Conservation (phyloP, 2,888 invertebrate genomes). For the Leptopilina drosophilae region DNA sequence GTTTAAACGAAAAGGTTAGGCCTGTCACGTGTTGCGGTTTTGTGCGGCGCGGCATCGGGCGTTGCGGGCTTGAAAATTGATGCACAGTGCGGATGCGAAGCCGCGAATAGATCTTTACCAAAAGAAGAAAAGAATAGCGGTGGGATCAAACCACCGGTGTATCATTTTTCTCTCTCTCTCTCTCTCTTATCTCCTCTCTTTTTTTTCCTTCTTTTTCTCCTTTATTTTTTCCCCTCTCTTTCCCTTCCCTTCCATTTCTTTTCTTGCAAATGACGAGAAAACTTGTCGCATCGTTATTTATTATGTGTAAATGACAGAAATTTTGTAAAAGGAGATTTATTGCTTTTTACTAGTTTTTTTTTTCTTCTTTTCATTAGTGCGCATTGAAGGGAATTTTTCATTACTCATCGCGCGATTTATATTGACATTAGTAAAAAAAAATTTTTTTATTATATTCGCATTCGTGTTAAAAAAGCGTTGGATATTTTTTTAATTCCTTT, state of each 20-base stretch:
- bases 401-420: no score
- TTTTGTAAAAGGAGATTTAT: slow-evolving; percentile 21
- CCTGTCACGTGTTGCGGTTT: slow-evolving; percentile 76
- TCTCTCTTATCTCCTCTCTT: no score
- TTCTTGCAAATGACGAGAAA: slow-evolving; percentile 11
- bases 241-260: no score
- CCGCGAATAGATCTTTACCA: slow-evolving; percentile 56
- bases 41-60: slow-evolving; percentile 64
- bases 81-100: slow-evolving; percentile 56
- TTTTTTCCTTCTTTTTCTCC: no score
- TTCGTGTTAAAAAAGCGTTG: no score
- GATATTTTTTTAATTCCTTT: no score
- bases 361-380: not conserved
- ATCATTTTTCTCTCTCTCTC: slow-evolving; percentile 1
- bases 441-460: no score
- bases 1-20: slow-evolving; percentile 73
- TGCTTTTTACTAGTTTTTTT: not conserved
- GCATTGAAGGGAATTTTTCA: no score
- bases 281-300: slow-evolving; percentile 30
- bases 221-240: not conserved
- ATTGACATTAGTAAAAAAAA: no score
- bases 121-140: slow-evolving; percentile 53
- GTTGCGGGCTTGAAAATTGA: slow-evolving; percentile 64
- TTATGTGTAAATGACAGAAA: slow-evolving; percentile 28
- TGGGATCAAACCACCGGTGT: slow-evolving; percentile 52